Percentiles rank a stretch among this genome's conserved stretches.
phyloP scores from a whole-genome alignment of 2,113 vertebrate species.

The Cololabis saira region DNA sequence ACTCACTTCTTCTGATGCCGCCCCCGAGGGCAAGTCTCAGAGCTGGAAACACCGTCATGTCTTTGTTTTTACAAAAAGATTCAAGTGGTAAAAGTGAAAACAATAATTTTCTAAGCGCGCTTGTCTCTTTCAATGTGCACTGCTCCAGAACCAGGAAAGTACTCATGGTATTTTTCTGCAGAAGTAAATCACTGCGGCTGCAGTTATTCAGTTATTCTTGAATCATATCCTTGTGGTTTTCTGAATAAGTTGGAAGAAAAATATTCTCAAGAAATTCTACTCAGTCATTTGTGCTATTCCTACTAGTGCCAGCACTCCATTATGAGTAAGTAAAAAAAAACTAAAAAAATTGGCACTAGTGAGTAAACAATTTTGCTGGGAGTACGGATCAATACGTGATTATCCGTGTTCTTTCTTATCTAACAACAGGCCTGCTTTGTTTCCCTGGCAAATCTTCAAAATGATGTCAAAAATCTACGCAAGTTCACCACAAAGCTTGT shows the following conservation, averaged over 20 bases:
- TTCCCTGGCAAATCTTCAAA: neutral
- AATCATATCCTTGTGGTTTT: neutral
- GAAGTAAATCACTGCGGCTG: too few relatives aligned
- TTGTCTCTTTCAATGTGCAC: conserved; percentile 9
- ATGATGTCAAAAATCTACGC: conserved; percentile 14
- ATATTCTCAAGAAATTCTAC: conserved; percentile 6
- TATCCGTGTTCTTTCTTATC: too few relatives aligned
- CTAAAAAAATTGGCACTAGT: too few relatives aligned
- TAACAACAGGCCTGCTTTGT: neutral
- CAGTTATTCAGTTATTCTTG: too few relatives aligned
- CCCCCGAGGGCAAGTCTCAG: conserved; percentile 22
- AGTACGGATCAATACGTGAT: too few relatives aligned
- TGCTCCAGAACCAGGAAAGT: neutral
- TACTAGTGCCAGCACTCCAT: neutral
- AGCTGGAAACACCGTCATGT: conserved; percentile 49
- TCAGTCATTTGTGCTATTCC: conserved; percentile 10
- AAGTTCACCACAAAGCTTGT: conserved; percentile 10
- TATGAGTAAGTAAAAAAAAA: too few relatives aligned
- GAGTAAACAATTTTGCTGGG: conserved; percentile 1
- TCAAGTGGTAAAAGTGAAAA: conserved; percentile 28
- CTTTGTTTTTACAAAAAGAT: conserved; percentile 24
- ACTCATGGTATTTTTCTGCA: too few relatives aligned
- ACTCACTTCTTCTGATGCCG: conserved; percentile 44
- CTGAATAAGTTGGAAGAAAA: neutral
- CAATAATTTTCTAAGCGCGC: neutral